A percentile compares a stretch with the other conserved stretches of the same genome.
phyloP scores from a whole-genome alignment of 2,113 vertebrate species.

The Oreotrochilus melanogaster region DNA sequence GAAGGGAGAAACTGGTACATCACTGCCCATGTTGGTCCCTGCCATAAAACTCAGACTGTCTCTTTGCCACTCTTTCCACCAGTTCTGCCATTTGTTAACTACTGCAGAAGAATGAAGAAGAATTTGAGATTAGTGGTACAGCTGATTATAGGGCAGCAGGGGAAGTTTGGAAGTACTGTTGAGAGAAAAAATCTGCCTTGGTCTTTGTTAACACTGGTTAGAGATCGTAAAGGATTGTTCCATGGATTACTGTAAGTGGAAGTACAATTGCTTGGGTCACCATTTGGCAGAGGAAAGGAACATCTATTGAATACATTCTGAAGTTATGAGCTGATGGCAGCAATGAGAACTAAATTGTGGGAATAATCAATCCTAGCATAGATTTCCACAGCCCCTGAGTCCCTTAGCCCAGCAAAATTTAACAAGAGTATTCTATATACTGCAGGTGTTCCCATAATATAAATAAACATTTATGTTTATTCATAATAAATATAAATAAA shows the following conservation, averaged over 20 bases:
- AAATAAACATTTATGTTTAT: neutral
- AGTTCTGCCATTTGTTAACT: neutral
- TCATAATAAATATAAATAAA: no score
- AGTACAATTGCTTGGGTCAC: neutral
- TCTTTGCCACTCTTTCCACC: neutral
- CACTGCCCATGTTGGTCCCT: neutral
- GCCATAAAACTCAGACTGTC: neutral
- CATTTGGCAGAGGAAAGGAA: neutral
- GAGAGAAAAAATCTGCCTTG: neutral
- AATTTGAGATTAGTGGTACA: neutral
- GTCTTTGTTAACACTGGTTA: neutral
- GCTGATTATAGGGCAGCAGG: neutral
- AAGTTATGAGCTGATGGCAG: neutral
- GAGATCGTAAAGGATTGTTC: neutral
- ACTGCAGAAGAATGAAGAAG: neutral
- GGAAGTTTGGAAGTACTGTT: neutral
- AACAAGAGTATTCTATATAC: neutral
- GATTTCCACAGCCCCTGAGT: neutral
- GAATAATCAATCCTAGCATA: neutral
- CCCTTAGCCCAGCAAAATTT: neutral
- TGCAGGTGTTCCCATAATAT: neutral
- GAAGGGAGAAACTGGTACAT: neutral
- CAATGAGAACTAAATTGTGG: neutral
- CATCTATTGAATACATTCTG: neutral
- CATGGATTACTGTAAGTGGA: neutral